phyloP scores from a whole-genome alignment of 1,140 invertebrate genomes.

The Brachionus angularis region DNA sequence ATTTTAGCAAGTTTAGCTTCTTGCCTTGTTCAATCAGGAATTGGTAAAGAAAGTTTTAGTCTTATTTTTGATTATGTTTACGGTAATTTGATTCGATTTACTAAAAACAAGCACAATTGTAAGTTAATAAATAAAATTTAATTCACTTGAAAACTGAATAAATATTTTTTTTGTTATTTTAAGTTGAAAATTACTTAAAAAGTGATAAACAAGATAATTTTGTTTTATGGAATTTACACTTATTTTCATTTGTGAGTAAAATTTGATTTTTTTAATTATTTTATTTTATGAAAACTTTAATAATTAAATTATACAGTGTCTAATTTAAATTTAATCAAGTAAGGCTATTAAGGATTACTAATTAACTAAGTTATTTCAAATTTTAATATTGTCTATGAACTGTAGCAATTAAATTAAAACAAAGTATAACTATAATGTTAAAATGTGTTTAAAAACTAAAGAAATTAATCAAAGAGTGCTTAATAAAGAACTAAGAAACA shows the following conservation, averaged over 20 bases:
- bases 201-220: slow-evolving; percentile 74
- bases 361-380: too few species aligned
- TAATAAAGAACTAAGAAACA: too few species aligned
- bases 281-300: too few species aligned
- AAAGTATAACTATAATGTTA: too few species aligned
- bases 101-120: slow-evolving; percentile 15
- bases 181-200: slow-evolving; percentile 61
- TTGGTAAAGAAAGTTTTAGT: neutral
- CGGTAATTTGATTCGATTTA: slow-evolving; percentile 1
- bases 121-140: neutral
- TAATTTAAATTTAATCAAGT: too few species aligned
- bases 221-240: slow-evolving; percentile 71
- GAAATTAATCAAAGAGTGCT: too few species aligned
- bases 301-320: too few species aligned
- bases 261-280: too few species aligned
- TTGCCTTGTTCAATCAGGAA: neutral
- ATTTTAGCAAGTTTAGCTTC: slow-evolving; percentile 2
- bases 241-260: slow-evolving; percentile 74
- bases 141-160: slow-evolving; percentile 61
- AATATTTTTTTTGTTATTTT: slow-evolving; percentile 67
- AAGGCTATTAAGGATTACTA: too few species aligned
- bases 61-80: neutral
- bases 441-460: too few species aligned
- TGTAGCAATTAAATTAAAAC: too few species aligned
- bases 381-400: too few species aligned